phyloP scores from a whole-genome alignment of 2,888 invertebrate genomes.

The Ophioninae sp. region DNA sequence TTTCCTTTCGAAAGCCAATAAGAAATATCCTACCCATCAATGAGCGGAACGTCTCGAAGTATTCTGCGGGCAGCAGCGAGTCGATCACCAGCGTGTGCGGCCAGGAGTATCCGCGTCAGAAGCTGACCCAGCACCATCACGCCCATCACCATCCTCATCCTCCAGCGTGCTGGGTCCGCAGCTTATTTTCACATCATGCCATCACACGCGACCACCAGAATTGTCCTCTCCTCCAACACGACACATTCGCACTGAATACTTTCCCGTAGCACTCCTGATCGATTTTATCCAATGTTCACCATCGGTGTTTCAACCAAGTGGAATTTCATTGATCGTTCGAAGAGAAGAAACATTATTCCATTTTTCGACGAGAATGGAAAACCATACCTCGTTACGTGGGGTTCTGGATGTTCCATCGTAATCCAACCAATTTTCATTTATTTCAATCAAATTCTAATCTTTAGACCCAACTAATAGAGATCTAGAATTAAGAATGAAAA shows the following conservation, averaged over 20 bases:
- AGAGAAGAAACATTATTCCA: too few relatives aligned
- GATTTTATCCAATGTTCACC: neutral
- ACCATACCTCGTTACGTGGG: neutral
- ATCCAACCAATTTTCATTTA: neutral
- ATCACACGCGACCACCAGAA: conserved; percentile 70
- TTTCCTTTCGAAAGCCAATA: conserved; percentile 18
- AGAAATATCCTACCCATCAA: conserved; percentile 75
- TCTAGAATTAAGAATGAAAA: neutral
- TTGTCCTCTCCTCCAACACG: conserved; percentile 61
- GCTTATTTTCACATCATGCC: conserved; percentile 77
- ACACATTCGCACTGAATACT: conserved; percentile 59
- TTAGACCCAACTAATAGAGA: neutral
- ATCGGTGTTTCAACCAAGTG: neutral
- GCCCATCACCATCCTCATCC: conserved; percentile 80
- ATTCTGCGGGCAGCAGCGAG: conserved; percentile 78
- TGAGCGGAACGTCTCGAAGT: conserved; percentile 77
- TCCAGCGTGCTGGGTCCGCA: conserved; percentile 79
- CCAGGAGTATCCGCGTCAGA: conserved; percentile 78
- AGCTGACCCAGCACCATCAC: conserved; percentile 80
- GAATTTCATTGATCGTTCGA: neutral
- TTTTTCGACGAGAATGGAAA: neutral
- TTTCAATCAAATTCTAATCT: neutral
- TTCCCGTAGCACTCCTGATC: neutral
- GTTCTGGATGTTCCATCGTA: conserved; percentile 38
- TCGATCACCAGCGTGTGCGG: conserved; percentile 78